Evolutionary conservation across 2,113 vertebrate genomes (phyloP).

Genomic region (Sapayoa aenigma): DNA sequence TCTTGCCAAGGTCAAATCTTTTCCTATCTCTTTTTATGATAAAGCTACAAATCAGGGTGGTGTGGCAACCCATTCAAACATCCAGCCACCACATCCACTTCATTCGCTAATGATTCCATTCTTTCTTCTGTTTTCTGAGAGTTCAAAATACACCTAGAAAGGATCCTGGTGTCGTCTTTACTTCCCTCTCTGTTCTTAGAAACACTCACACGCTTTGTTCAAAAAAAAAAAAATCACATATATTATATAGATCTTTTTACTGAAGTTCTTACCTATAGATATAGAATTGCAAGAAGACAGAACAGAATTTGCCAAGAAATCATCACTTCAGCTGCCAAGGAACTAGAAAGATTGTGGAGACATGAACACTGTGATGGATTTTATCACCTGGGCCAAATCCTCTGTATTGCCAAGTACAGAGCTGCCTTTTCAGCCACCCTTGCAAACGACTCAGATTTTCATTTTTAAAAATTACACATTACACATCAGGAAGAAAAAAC

Average conservation of each 20-base stretch:
- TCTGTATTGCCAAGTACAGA: not conserved
- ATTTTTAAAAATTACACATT: not conserved
- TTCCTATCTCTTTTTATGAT: not conserved
- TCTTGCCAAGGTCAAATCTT: not conserved
- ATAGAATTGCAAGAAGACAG: not conserved
- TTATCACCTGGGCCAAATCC: not conserved
- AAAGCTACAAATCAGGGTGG: not conserved
- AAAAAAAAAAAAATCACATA: not conserved
- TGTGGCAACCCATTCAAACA: not conserved
- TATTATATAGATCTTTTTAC: not conserved
- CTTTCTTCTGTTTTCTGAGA: not conserved
- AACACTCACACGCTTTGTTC: not conserved
- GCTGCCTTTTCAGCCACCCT: not conserved
- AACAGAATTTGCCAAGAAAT: not conserved
- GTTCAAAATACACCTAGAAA: not conserved
- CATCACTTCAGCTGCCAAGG: not conserved
- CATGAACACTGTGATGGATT: not conserved
- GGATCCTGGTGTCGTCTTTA: not conserved
- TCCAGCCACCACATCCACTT: not conserved
- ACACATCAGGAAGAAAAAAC: not conserved
- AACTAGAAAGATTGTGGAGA: not conserved
- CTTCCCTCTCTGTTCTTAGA: not conserved
- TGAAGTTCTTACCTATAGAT: not conserved
- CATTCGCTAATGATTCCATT: not conserved
- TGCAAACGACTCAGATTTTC: not conserved